These are phyloP conservation scores for Leptopilina syphax DNA, from an alignment of 2,888 invertebrate species.

Conservation along the genomic window DNA sequence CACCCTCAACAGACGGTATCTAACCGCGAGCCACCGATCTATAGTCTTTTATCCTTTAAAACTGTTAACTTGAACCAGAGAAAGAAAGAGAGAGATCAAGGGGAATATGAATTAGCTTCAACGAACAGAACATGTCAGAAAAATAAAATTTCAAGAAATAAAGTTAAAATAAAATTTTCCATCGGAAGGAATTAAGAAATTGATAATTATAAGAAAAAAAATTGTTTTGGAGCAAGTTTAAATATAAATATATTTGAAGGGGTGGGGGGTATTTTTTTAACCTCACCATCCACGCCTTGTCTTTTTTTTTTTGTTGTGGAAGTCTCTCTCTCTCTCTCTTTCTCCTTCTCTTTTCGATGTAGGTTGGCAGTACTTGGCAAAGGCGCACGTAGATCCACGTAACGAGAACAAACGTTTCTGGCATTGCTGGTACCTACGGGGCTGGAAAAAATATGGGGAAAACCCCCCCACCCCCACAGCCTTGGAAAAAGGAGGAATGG, in stretches of 20 bases:
- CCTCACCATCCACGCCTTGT: background rate
- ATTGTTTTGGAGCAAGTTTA: too few species aligned
- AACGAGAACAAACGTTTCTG: constrained; percentile 73
- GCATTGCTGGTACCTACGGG: constrained; percentile 72
- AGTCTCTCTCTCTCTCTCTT: constrained; percentile 45
- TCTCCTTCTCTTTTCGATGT: constrained; percentile 45
- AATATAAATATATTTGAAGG: too few species aligned
- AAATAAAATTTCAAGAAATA: constrained; percentile 18
- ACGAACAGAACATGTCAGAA: constrained; percentile 9
- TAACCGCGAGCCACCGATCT: constrained; percentile 68
- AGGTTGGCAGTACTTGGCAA: constrained; percentile 51
- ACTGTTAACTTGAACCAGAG: constrained; percentile 72
- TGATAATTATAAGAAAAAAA: background rate
- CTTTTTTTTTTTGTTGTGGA: constrained; percentile 8
- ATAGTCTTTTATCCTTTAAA: constrained; percentile 76
- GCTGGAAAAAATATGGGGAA: constrained; percentile 72
- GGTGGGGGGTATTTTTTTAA: too few species aligned
- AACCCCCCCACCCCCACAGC: constrained; percentile 58
- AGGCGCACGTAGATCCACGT: constrained; percentile 57
- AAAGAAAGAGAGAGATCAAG: constrained; percentile 67
- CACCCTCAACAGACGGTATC: constrained; percentile 54
- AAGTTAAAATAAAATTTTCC: background rate
- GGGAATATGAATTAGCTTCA: constrained; percentile 74
- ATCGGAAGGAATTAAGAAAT: background rate
- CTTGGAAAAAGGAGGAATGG: constrained; percentile 59